Conservation (phyloP, 35 echinoderm and acorn worm species). For the Apostichopus californicus region DNA sequence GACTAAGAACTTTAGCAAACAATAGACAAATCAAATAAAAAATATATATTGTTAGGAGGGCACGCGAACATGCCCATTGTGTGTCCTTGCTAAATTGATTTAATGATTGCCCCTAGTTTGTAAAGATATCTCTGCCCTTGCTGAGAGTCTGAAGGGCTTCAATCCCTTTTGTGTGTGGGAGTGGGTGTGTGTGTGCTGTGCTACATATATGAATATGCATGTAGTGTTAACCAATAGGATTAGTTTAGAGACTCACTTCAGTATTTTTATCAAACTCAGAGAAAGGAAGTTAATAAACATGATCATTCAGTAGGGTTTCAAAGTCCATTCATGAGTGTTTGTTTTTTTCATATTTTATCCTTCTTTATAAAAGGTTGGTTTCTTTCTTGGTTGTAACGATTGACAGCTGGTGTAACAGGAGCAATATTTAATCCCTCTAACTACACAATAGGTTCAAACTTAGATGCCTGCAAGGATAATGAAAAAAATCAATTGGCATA, state of each 20-base stretch:
- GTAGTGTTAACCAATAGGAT: neutral
- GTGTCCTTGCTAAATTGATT: conserved; percentile 27
- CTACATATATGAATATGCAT: conserved; percentile 23
- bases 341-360: neutral
- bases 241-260: neutral
- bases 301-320: conserved; percentile 5
- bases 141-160: neutral
- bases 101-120: conserved; percentile 15
- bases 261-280: neutral
- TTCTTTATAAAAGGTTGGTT: neutral
- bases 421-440: conserved; percentile 1
- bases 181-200: neutral
- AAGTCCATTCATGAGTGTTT: conserved; percentile 40
- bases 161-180: neutral
- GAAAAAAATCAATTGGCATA: neutral
- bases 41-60: neutral
- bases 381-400: conserved; percentile 2
- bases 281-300: neutral
- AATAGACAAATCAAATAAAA: conserved; percentile 48
- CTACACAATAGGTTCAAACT: neutral
- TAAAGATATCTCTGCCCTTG: neutral
- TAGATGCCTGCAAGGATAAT: neutral
- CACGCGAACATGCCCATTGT: conserved; percentile 44
- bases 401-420: neutral
- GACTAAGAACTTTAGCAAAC: conserved; percentile 43